phyloP scores from a whole-genome alignment of 2,888 invertebrate species.

The Physocephala rufipes region DNA sequence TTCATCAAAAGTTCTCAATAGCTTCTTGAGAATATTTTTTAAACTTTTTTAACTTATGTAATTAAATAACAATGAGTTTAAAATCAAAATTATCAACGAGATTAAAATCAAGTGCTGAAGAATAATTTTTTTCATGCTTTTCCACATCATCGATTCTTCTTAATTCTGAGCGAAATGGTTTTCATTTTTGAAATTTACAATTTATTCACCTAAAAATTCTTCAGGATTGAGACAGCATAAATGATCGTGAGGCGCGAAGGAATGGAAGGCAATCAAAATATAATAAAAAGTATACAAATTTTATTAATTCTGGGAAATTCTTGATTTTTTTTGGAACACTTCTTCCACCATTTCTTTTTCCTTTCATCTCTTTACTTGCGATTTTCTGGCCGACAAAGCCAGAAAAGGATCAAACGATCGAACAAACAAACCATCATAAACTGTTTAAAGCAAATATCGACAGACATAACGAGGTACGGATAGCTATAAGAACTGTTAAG shows the following conservation, averaged over 20 bases:
- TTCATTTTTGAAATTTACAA: constrained; percentile 24
- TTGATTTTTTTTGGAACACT: too few relatives aligned
- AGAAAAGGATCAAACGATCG: constrained; percentile 23
- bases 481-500: constrained; percentile 7
- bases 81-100: too few relatives aligned
- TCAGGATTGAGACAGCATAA: too few relatives aligned
- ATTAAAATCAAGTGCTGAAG: too few relatives aligned
- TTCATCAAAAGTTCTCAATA: too few relatives aligned
- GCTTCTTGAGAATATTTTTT: too few relatives aligned
- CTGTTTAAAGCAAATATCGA: constrained; percentile 30
- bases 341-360: neutral
- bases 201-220: constrained; percentile 25
- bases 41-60: too few relatives aligned
- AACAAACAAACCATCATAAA: constrained; percentile 22
- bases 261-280: neutral
- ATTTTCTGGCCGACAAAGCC: too few relatives aligned
- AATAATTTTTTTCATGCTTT: neutral
- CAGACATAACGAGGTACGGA: constrained; percentile 31
- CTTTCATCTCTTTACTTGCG: neutral
- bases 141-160: constrained; percentile 18
- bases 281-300: too few relatives aligned
- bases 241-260: too few relatives aligned
- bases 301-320: neutral
- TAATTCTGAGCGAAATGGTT: constrained; percentile 9
- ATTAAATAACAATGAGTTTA: neutral